Conservation (phyloP, 2,888 invertebrate genomes). For the Scrobipalpa atriplicella region DNA sequence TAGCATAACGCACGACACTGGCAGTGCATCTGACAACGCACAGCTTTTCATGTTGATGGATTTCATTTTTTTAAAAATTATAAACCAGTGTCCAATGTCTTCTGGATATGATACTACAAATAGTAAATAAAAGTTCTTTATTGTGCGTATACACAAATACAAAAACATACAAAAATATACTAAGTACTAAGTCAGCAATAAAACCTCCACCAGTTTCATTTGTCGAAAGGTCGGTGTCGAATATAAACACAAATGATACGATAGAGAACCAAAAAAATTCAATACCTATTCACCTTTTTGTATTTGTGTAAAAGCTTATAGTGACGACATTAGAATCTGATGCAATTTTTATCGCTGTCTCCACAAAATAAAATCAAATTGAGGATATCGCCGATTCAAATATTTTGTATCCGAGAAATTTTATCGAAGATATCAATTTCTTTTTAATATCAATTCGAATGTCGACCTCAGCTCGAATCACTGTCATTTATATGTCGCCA, state of each 20-base stretch:
- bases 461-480: slow-evolving; percentile 43
- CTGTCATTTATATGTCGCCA: slow-evolving; percentile 66
- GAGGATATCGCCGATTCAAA: slow-evolving; percentile 13
- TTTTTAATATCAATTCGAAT: slow-evolving; percentile 51
- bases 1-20: slow-evolving; percentile 46
- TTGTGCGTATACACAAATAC: too few species aligned
- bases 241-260: too few species aligned
- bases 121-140: too few species aligned
- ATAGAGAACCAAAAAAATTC: too few species aligned
- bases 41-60: background rate
- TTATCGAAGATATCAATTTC: slow-evolving; percentile 38
- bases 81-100: background rate
- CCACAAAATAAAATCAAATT: background rate
- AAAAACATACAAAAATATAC: too few species aligned
- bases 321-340: background rate
- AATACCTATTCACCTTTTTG: too few species aligned
- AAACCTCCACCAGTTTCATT: too few species aligned
- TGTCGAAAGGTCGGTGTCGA: too few species aligned
- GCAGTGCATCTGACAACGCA: slow-evolving; percentile 10
- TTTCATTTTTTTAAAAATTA: background rate
- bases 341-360: background rate
- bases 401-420: slow-evolving; percentile 42
- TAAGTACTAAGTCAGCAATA: too few species aligned
- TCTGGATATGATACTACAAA: too few species aligned
- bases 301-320: too few species aligned